Evolutionary conservation across 2,113 vertebrate species (phyloP).

Genomic region (Xiphophorus hellerii): DNA sequence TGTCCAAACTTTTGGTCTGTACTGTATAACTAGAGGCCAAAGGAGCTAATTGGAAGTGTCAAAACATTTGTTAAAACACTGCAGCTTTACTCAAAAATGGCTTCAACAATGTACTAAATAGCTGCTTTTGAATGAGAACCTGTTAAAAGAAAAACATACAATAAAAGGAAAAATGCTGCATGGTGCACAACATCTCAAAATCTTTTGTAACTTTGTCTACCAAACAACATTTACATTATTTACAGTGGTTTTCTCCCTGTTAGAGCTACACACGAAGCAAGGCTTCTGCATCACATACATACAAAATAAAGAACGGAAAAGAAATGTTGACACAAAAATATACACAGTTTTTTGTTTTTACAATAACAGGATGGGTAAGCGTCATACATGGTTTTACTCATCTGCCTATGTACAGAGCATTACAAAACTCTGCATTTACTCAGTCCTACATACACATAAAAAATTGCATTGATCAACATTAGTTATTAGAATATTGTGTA

Average conservation of each 20-base stretch:
- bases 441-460: slow-evolving; percentile 16
- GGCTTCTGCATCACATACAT: slow-evolving; percentile 11
- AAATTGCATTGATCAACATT: slow-evolving; percentile 67
- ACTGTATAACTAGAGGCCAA: not conserved
- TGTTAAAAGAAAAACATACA: not conserved
- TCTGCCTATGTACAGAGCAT: slow-evolving; percentile 6
- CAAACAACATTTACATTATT: slow-evolving; percentile 18
- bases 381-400: slow-evolving; percentile 9
- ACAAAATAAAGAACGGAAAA: slow-evolving; percentile 18
- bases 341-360: not conserved
- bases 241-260: slow-evolving; percentile 37
- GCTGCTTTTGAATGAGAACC: slow-evolving; percentile 29
- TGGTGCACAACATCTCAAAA: slow-evolving; percentile 7
- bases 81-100: too few species aligned
- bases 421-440: slow-evolving; percentile 22
- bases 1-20: too few species aligned
- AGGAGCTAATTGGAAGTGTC: not conserved
- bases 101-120: not conserved
- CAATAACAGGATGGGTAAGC: slow-evolving; percentile 11
- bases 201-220: slow-evolving; percentile 1
- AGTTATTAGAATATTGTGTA: slow-evolving; percentile 30
- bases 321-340: slow-evolving; percentile 8
- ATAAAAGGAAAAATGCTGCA: not conserved
- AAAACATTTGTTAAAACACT: slow-evolving; percentile 1
- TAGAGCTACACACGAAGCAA: not conserved